Base-by-base conservation (phyloP, 2,888 invertebrate species). In the Hypomecis atomaria region DNA sequence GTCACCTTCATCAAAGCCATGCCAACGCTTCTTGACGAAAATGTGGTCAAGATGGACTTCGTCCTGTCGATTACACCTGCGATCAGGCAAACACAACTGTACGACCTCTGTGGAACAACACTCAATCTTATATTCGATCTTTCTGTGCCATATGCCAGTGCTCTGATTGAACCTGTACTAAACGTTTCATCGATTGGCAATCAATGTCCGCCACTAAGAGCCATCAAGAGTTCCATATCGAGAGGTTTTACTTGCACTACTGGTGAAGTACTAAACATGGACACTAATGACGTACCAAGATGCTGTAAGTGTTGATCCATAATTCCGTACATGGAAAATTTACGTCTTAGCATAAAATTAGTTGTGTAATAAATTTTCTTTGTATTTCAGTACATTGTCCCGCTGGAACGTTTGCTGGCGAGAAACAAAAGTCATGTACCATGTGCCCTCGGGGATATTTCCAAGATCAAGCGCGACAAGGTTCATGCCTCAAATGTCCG, bases 71-170 rank as follows among this genome's bases (percentile, higher is more conserved):
- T 99, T 52, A 94, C 96, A 55, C 99, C 99, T 1, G 96, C 97
- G 2, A 95, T 98, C 34, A 95, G 96, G 72, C 98, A 98, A 88
- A 97, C 97, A 0, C 97, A 98, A 79, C 90, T 99, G 0, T 99
- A 99, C 82, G 98, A 99, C 73, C 95, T 99, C 0, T 99, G 99
- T 80, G 99, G 99, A 10, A 97, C 98, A 0, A 99, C 98, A 0
- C 86, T 99, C 66, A 97, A 97, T 78, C 94, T 99, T 0, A 98
- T 99, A 78, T 99, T 99, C 80, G 99, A 99, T 86, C 89, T 99
- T 48, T 97, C 97, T 45, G 98, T 98, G 8, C 98, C 98, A 0
- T 97, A 98, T 71, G 97, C 98, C 3, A 98, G 97, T 80, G 97
- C 96, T 38, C 96, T 98, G 0, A 97, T 98, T 73, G 98, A 98